These are phyloP conservation scores for Oedothorax gibbosus DNA, from an alignment of 1,140 invertebrate species.

Conservation along the genomic window DNA sequence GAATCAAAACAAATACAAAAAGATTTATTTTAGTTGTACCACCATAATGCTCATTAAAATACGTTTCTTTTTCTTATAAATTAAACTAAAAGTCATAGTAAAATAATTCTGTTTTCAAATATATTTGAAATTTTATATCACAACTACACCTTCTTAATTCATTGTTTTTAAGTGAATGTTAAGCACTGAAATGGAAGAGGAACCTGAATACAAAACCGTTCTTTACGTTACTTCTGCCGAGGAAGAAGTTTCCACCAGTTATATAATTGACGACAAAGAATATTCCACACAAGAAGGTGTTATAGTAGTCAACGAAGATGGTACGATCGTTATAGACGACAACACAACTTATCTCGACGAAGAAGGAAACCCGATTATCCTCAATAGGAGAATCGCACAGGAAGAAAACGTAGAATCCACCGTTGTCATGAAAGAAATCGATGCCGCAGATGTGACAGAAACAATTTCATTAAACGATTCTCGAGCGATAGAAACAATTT, in stretches of 20 bases:
- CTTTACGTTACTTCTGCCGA: background rate
- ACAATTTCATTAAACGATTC: no score
- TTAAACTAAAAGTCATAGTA: background rate
- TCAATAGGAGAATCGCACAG: no score
- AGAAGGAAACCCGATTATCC: no score
- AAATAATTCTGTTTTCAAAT: background rate
- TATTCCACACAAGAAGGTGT: background rate
- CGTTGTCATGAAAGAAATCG: no score
- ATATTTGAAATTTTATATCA: background rate
- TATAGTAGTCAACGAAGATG: background rate
- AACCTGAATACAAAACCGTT: background rate
- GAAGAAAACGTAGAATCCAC: no score
- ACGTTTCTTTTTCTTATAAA: background rate
- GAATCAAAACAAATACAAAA: no score
- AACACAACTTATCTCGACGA: no score
- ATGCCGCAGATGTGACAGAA: no score
- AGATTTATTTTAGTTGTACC: no score
- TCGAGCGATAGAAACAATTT: no score
- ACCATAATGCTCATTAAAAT: no score
- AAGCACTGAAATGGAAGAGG: background rate
- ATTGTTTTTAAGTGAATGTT: background rate
- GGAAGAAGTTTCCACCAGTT: constrained; percentile 13
- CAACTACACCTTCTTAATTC: background rate
- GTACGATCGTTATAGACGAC: background rate
- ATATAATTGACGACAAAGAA: background rate